Conservation (phyloP, 2,888 invertebrate species). For the Esperia sulphurella region DNA sequence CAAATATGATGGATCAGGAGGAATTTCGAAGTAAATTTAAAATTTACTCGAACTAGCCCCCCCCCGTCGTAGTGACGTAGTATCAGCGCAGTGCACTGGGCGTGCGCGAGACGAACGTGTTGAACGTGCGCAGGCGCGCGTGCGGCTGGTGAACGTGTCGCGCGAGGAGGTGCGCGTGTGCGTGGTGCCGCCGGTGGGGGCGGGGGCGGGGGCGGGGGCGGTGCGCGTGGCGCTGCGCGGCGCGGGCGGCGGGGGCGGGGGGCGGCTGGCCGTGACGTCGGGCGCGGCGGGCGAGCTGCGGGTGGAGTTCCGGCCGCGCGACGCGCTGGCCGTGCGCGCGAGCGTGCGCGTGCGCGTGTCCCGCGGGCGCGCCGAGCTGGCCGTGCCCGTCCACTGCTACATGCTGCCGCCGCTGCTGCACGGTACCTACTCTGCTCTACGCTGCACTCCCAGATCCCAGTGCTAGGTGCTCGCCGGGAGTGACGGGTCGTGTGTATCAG, state of each 20-base stretch:
- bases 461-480: neutral
- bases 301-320: conserved; percentile 43
- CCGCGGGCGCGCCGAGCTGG: conserved; percentile 13
- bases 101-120: too few relatives aligned
- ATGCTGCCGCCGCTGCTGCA: conserved; percentile 53
- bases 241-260: conserved; percentile 35
- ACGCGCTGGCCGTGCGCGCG: conserved; percentile 40
- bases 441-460: neutral
- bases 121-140: conserved; percentile 28
- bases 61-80: too few relatives aligned
- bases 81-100: too few relatives aligned
- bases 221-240: conserved; percentile 38
- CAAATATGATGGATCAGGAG: too few relatives aligned
- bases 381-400: conserved; percentile 44
- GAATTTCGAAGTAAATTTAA: too few relatives aligned
- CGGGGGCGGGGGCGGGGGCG: conserved; percentile 20
- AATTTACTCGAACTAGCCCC: too few relatives aligned
- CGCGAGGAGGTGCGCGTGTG: conserved; percentile 46
- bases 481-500: neutral
- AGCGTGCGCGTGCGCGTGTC: conserved; percentile 39
- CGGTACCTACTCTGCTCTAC: conserved; percentile 28
- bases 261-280: conserved; percentile 41
- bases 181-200: conserved; percentile 44
- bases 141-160: conserved; percentile 53
- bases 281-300: conserved; percentile 43